Conservation (phyloP, 2,888 invertebrate genomes). For the Eristalis pertinax region DNA sequence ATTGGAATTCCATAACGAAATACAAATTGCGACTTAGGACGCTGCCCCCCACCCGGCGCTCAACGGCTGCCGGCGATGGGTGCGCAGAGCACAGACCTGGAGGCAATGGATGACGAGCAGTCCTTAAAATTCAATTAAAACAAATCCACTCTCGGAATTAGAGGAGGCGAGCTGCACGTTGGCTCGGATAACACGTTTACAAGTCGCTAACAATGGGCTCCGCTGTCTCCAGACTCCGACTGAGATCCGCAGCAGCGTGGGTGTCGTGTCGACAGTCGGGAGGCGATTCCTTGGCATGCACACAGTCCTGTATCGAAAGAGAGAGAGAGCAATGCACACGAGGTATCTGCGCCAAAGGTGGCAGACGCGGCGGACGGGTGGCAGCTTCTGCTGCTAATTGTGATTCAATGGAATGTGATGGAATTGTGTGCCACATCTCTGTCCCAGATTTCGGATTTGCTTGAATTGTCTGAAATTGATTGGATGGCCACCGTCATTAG, state of each 20-base stretch:
- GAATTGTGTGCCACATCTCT: neutral
- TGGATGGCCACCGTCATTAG: neutral
- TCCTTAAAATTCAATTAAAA: slow-evolving; percentile 62
- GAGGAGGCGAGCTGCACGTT: slow-evolving; percentile 3
- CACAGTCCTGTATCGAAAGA: neutral
- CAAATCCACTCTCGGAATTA: slow-evolving; percentile 25
- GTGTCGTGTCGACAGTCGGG: neutral
- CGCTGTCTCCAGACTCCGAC: neutral
- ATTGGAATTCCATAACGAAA: slow-evolving; percentile 43
- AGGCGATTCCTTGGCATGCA: neutral
- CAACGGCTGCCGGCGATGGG: neutral
- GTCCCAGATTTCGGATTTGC: neutral
- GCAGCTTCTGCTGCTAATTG: slow-evolving; percentile 51
- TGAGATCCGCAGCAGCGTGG: neutral
- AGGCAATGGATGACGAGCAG: slow-evolving; percentile 46
- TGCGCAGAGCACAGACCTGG: neutral
- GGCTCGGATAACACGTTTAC: slow-evolving; percentile 40
- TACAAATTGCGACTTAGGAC: slow-evolving; percentile 35
- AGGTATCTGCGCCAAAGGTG: neutral
- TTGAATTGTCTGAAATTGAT: neutral
- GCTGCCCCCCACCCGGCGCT: neutral
- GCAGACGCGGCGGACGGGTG: neutral
- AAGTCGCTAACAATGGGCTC: slow-evolving; percentile 44
- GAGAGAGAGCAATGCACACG: neutral
- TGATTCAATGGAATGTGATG: slow-evolving; percentile 42